Conservation (phyloP, 2,113 vertebrate species). For the Clarias batrachus region DNA sequence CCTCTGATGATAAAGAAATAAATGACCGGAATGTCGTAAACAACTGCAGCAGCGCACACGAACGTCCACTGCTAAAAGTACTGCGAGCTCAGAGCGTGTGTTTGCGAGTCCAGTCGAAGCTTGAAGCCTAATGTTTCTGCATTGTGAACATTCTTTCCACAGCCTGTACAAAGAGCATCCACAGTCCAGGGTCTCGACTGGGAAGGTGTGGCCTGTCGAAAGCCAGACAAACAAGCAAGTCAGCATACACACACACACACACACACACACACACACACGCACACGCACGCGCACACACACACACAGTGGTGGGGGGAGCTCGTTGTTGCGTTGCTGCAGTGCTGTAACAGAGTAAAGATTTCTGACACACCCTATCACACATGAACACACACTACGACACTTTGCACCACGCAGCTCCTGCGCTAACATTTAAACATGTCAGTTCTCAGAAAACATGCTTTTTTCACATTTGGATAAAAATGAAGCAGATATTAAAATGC, state of each 20-base stretch:
- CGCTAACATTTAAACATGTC: not conserved
- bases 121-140: not conserved
- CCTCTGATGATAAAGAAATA: not conserved
- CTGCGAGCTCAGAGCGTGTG: not conserved
- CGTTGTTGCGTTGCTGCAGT: constrained; percentile 50
- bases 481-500: not conserved
- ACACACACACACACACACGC: constrained; percentile 1
- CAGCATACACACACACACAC: constrained; percentile 34
- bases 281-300: not conserved
- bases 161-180: not conserved
- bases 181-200: not conserved
- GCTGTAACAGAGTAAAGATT: constrained; percentile 45
- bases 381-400: constrained; percentile 22
- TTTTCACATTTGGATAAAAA: not conserved
- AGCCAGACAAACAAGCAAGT: constrained; percentile 35
- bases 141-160: constrained; percentile 20
- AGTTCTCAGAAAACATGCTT: not conserved
- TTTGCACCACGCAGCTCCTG: constrained; percentile 1
- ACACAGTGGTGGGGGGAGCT: not conserved
- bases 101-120: not conserved
- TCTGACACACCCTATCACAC: constrained; percentile 46
- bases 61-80: not conserved
- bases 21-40: not conserved
- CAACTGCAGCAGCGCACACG: not conserved
- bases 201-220: constrained; percentile 37